Evolutionary conservation across 2,888 invertebrate genomes (phyloP).

Genomic region (Drosophila nr. fundita): DNA sequence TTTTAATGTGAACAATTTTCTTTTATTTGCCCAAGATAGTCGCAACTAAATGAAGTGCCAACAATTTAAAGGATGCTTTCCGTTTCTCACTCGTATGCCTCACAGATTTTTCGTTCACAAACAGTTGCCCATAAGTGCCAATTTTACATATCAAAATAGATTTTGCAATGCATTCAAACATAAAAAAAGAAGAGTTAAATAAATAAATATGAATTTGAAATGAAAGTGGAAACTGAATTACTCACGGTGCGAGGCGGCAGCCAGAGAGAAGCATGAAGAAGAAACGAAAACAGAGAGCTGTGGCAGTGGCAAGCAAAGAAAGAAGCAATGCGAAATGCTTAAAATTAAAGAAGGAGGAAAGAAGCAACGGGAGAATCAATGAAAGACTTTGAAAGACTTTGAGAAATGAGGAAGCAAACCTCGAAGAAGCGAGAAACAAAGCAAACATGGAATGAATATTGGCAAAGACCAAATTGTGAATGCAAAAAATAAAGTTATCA

Average conservation of each 20-base stretch:
- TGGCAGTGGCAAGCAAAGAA: background rate
- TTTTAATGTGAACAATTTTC: conserved; percentile 41
- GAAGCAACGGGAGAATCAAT: background rate
- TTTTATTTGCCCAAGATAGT: conserved; percentile 48
- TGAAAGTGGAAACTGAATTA: conserved; percentile 7
- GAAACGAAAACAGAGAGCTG: background rate
- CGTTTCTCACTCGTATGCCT: conserved; percentile 1
- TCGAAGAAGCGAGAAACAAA: background rate
- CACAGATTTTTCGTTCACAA: conserved; percentile 23
- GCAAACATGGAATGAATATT: background rate
- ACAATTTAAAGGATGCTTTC: conserved; percentile 33
- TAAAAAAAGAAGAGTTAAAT: background rate
- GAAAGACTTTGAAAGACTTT: background rate
- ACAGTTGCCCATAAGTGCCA: conserved; percentile 29
- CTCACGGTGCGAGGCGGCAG: background rate
- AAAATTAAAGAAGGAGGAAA: background rate
- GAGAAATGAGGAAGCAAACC: background rate
- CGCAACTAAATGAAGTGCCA: conserved; percentile 39
- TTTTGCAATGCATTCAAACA: background rate
- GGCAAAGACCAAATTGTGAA: background rate
- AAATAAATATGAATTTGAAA: conserved; percentile 6
- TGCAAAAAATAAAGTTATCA: background rate
- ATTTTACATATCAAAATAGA: conserved; percentile 31
- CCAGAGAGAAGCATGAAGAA: background rate
- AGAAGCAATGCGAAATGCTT: conserved; percentile 2